phyloP scores from a whole-genome alignment of 2,888 invertebrate genomes.

The Apamea epomidion region DNA sequence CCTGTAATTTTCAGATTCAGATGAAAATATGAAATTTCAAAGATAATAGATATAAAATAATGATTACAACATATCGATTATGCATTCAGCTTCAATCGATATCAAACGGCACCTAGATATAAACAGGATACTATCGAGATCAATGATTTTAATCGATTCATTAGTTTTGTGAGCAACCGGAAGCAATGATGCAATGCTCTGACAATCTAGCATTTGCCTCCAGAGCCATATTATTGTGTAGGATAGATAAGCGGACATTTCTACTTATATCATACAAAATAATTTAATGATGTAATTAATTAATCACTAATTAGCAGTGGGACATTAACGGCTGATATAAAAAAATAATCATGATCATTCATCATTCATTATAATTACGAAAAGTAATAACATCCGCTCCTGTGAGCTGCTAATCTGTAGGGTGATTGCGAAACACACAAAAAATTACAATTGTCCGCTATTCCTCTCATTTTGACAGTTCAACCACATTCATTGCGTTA shows the following conservation, averaged over 20 bases:
- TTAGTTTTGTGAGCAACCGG: constrained; percentile 2
- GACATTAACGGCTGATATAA: too few relatives aligned
- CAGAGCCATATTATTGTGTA: background rate
- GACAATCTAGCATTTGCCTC: background rate
- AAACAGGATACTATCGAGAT: constrained; percentile 40
- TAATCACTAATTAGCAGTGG: background rate
- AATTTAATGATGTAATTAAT: background rate
- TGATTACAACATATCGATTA: constrained; percentile 33
- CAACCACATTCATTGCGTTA: too few relatives aligned
- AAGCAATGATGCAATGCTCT: constrained; percentile 13
- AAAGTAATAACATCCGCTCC: background rate
- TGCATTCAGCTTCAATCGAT: constrained; percentile 19
- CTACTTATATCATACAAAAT: background rate
- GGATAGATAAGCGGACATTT: background rate
- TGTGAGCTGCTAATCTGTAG: background rate
- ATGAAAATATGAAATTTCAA: too few relatives aligned
- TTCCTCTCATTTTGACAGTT: too few relatives aligned
- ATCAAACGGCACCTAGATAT: constrained; percentile 23
- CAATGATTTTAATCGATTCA: constrained; percentile 30
- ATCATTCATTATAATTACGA: background rate
- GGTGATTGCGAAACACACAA: background rate
- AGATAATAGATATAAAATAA: background rate
- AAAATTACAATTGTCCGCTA: too few relatives aligned
- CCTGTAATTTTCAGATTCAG: too few relatives aligned
- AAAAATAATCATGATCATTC: too few relatives aligned